A percentile compares a stretch with the other conserved stretches of the same genome.
These are phyloP conservation scores for Cetoscarus ocellatus DNA, from an alignment of 2,797 vertebrate species.

Conservation along the genomic window DNA sequence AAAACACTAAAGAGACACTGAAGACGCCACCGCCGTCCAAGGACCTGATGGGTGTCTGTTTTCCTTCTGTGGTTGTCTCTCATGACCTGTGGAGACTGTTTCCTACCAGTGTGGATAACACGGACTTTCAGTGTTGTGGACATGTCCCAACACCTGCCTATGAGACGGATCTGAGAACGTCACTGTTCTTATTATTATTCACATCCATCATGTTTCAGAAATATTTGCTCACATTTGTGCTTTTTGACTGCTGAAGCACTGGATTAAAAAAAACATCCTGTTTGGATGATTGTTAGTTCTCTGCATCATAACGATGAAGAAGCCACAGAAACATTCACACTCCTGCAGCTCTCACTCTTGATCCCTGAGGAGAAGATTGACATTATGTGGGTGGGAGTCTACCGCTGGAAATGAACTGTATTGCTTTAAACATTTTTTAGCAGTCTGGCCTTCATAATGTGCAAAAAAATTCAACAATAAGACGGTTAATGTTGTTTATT, in stretches of 20 bases:
- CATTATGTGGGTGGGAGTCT: conserved; percentile 4
- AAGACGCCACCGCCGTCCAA: conserved; percentile 74
- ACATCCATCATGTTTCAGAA: conserved; percentile 21
- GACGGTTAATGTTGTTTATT: conserved; percentile 5
- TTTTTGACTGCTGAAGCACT: conserved; percentile 39
- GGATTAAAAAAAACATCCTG: conserved; percentile 13
- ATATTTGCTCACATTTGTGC: conserved; percentile 9
- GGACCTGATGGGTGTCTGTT: conserved; percentile 46
- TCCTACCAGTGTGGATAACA: conserved; percentile 27
- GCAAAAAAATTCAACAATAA: conserved; percentile 19
- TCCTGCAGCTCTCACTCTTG: conserved; percentile 16
- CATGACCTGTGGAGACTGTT: conserved; percentile 47
- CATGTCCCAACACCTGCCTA: conserved; percentile 8
- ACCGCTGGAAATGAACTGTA: conserved; percentile 16
- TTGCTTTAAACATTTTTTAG: conserved; percentile 20
- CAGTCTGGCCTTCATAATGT: conserved; percentile 2
- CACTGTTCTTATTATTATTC: conserved; percentile 21
- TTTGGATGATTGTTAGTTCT: background rate
- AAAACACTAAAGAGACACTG: conserved; percentile 32
- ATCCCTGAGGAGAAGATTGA: conserved; percentile 17
- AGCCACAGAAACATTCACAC: conserved; percentile 7
- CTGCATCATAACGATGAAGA: conserved; percentile 19
- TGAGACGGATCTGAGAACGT: conserved; percentile 9
- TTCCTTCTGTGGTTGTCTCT: conserved; percentile 46
- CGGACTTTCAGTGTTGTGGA: conserved; percentile 19